Evolutionary conservation across 2,797 vertebrate species (phyloP), one percentile per base, ranked within the genome.

Genomic region (Sitta carolinensis): DNA sequence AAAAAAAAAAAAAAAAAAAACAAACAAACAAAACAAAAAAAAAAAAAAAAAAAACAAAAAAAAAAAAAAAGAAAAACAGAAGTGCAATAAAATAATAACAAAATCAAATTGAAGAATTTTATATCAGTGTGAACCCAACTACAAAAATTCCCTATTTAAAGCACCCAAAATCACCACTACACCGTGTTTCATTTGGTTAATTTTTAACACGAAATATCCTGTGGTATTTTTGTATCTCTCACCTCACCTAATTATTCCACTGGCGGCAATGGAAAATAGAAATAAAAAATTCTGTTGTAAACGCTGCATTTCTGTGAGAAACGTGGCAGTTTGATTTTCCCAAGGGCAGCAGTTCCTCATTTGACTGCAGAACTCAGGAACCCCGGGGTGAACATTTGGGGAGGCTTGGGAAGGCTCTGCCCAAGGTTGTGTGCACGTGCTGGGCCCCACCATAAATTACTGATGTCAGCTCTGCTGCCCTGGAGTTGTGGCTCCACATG

Each of bases 371-470:
- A 95, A 62, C 52, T 70, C 45, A 57, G 16, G 67, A 62, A 75
- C 36, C 59, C 54, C 51, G 79, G 48, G 67, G 52, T 89, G 80
- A 93, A 81, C 0, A 0, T 23, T 85, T 19, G 59, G 73, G 73
- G 67, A 57, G 74, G 30, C 51, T 77, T 72, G 61, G 61, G 62
- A 62, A 52, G 64, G 40, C 68, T 87, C 36, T 47, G 69, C 40
- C 59, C 75, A 91, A 94, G 92, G 93, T 94, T 93, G 78, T 62
- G 26, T 62, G 26, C 26, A 14, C 7, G 42, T 61, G 80, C 42
- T 74, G 64, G 80, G 72, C 69, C 83, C 94, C 78, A 68, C 75
- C 73, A 66, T 78, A 93, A 93, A 93, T 87, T 83, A 84, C 48
- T 77, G 59, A 72, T 72, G 90, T 92, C 92, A 90, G 81, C 19